Evolutionary conservation across 2,888 invertebrate genomes (phyloP).

Genomic region (Pristionchus arcanus): DNA sequence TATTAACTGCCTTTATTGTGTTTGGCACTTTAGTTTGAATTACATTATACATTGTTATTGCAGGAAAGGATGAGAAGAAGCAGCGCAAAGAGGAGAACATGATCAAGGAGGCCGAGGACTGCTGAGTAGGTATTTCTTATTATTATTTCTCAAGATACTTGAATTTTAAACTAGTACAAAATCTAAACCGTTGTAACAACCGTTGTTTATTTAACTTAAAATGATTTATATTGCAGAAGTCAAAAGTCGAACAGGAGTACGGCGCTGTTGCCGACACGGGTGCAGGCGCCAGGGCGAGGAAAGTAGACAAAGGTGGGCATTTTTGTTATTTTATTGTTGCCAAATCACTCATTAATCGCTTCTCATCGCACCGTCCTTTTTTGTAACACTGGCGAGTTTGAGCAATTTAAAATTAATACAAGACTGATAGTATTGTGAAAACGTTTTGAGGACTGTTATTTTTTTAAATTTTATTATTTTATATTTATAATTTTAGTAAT

Average conservation of each 20-base stretch:
- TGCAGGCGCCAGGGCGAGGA: constrained; percentile 30
- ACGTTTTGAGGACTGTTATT: too few relatives aligned
- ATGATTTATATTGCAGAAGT: neutral
- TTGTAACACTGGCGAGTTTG: neutral
- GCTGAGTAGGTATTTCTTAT: neutral
- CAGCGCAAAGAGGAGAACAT: constrained; percentile 61
- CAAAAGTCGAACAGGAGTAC: neutral
- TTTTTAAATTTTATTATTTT: neutral
- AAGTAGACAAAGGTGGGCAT: neutral
- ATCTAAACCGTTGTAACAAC: neutral
- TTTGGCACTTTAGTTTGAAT: neutral
- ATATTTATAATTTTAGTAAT: neutral
- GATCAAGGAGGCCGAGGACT: constrained; percentile 27
- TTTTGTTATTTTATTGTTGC: neutral
- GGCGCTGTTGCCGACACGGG: constrained; percentile 15
- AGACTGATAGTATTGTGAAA: too few relatives aligned
- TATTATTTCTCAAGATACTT: neutral
- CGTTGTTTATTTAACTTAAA: neutral
- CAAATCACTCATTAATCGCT: neutral
- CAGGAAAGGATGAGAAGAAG: constrained; percentile 61
- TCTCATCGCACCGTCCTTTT: neutral
- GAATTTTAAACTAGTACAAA: neutral
- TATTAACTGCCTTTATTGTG: neutral
- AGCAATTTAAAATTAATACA: neutral
- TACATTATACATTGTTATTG: neutral